Evolutionary conservation across 2,797 vertebrate genomes (phyloP), one percentile per base, ranked within the genome.

Genomic region (Spinus olivaceus): DNA sequence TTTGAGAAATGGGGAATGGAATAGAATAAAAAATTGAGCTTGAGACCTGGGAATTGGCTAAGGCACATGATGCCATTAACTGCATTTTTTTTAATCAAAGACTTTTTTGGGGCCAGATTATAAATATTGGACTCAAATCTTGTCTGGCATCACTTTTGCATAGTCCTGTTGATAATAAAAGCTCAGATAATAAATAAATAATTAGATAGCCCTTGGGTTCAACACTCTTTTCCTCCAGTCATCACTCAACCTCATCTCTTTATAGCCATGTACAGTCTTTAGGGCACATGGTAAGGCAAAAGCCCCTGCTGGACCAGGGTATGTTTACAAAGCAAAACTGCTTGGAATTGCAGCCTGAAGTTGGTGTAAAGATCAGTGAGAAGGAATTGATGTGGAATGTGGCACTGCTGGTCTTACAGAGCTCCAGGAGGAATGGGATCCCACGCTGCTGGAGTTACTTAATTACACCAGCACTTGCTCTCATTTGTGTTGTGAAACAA

Each of bases 381-480:
- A 78, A 50, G 81, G 79, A 91, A 78, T 46, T 28, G 25, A 54
- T 89, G 78, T 87, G 96, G 93, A 95, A 95, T 93, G 93, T 82
- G 71, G 88, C 46, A 24, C 2, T 69, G 94, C 95, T 95, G 84
- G 84, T 92, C 59, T 59, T 78, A 2, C 64, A 51, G 4, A 79
- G 76, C 39, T 50, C 9, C n/a, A 24, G 46, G 49, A n/a, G 8
- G 70, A 91, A 23, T 0, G 4, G 28, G 21, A 76, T 71, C 42
- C 9, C 49, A 3, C 1, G 0, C 30, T 80, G 33, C 60, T 82
- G 86, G 76, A 92, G 85, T 49, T 30, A 2, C 10, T 74, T 76
- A 81, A 86, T 92, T 90, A 37, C 22, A 50, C 1, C 32, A 9
- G 12, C 19, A 12, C 24, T 61, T 80, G 81, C 60, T 80, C 54